These are phyloP conservation scores for Thermophis baileyi DNA, from an alignment of 2,113 vertebrate species.

Conservation along the genomic window DNA sequence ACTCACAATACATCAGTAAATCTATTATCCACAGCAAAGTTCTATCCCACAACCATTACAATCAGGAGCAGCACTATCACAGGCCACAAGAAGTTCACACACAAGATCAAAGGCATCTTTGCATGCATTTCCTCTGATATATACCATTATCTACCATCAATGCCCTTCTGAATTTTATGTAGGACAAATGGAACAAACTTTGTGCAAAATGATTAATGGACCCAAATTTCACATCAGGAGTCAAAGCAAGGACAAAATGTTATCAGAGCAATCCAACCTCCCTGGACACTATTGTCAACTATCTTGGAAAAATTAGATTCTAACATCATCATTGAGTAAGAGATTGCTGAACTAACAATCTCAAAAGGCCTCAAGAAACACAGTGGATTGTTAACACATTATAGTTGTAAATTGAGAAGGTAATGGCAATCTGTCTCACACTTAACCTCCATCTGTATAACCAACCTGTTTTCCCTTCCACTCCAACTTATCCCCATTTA, in stretches of 20 bases:
- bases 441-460: background rate
- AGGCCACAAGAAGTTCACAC: background rate
- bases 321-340: background rate
- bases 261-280: background rate
- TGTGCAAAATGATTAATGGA: background rate
- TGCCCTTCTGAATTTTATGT: background rate
- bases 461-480: background rate
- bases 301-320: background rate
- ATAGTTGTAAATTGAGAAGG: background rate
- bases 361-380: background rate
- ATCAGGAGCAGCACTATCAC: background rate
- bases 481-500: background rate
- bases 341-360: background rate
- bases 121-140: background rate
- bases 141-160: background rate
- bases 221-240: background rate
- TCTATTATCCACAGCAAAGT: background rate
- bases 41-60: background rate
- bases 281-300: background rate
- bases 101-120: background rate
- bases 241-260: background rate
- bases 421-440: background rate
- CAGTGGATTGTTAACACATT: background rate
- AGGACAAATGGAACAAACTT: background rate
- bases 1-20: background rate